These are phyloP conservation scores for Neosilurus mollespiculum DNA, from an alignment of 2,797 vertebrate species.

Conservation along the genomic window DNA sequence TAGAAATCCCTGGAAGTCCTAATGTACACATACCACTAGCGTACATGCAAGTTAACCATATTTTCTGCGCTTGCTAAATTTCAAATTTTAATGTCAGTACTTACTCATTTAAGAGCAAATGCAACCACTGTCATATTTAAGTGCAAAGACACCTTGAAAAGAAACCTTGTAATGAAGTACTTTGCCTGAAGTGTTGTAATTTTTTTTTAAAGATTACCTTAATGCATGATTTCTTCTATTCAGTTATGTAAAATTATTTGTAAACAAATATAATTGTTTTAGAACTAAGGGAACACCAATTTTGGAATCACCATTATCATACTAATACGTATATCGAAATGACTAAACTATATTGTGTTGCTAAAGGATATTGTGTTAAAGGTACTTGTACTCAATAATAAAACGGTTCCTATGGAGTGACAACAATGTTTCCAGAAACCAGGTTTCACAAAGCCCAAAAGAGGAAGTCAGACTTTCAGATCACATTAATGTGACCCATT, in stretches of 20 bases:
- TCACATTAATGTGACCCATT: constrained; percentile 21
- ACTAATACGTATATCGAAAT: neutral
- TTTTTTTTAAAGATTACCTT: neutral
- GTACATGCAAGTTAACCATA: neutral
- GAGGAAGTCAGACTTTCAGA: constrained; percentile 43
- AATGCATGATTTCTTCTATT: neutral
- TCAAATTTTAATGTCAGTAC: neutral
- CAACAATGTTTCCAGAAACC: constrained; percentile 10
- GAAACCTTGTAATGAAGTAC: neutral
- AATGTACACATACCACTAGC: neutral
- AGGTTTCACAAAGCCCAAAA: constrained; percentile 32
- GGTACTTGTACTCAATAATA: neutral
- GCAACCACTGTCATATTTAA: neutral
- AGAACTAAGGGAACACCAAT: neutral
- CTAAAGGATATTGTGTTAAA: neutral
- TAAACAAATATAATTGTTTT: neutral
- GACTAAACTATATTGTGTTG: neutral
- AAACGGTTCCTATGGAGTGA: neutral
- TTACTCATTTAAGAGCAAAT: neutral
- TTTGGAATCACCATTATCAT: neutral
- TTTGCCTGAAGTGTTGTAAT: neutral
- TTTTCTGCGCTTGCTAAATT: neutral
- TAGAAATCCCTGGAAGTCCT: neutral
- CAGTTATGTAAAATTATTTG: neutral
- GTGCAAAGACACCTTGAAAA: neutral